Percentiles rank a stretch among this genome's conserved stretches.
Evolutionary conservation across 2,888 invertebrate species (phyloP).

Genomic region (Miltochrista miniata): DNA sequence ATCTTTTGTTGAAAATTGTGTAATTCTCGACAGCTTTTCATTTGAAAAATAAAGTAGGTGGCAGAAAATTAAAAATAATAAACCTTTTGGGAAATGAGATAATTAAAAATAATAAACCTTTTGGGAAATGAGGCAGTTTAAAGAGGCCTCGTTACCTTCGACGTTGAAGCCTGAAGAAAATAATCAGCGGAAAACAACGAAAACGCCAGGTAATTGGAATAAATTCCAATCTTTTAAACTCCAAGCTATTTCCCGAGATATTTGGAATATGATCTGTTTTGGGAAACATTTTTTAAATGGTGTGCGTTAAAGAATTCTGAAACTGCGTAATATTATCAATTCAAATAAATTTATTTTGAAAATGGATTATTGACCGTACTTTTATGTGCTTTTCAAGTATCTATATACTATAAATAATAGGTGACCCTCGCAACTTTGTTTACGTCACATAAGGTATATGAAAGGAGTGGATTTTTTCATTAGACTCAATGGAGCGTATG

Average conservation of each 20-base stretch:
- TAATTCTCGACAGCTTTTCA: too few relatives aligned
- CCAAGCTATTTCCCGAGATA: conserved; percentile 22
- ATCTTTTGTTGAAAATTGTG: too few relatives aligned
- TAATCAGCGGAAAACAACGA: conserved; percentile 63
- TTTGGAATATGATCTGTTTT: conserved; percentile 17
- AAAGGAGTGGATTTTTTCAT: too few relatives aligned
- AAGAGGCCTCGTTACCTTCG: conserved; percentile 67
- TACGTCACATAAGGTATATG: too few relatives aligned
- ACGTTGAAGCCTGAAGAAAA: conserved; percentile 54
- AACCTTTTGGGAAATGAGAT: too few relatives aligned
- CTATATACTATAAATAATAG: too few relatives aligned
- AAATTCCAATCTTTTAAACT: conserved; percentile 42
- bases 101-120: conserved; percentile 61
- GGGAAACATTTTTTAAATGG: conserved; percentile 17
- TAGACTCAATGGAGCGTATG: too few relatives aligned
- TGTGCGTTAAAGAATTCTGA: conserved; percentile 8
- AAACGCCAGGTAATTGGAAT: conserved; percentile 43
- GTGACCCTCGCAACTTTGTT: too few relatives aligned
- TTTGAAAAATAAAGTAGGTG: conserved; percentile 29
- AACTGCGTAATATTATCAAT: too few relatives aligned
- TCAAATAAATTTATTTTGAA: too few relatives aligned
- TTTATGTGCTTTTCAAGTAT: too few relatives aligned
- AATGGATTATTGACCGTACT: too few relatives aligned
- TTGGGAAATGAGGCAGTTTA: conserved; percentile 64
- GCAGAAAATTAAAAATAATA: conserved; percentile 64